phyloP scores from a whole-genome alignment of 2,113 vertebrate species.

The Fregata magnificens region DNA sequence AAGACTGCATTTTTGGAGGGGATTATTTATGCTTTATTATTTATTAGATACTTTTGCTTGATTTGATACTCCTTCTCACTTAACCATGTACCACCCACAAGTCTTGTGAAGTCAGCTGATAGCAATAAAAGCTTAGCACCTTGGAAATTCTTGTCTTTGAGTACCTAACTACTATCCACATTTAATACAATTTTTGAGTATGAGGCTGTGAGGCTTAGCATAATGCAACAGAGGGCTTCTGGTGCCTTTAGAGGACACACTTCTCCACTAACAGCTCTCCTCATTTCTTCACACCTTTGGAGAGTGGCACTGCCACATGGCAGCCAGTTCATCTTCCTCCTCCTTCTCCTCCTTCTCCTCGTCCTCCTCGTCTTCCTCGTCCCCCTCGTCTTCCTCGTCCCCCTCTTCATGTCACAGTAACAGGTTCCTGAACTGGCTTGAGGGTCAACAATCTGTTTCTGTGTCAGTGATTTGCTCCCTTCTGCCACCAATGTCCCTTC shows the following conservation, averaged over 20 bases:
- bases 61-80: background rate
- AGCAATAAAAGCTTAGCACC: background rate
- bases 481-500: background rate
- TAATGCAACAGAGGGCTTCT: background rate
- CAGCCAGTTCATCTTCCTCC: background rate
- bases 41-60: background rate
- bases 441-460: background rate
- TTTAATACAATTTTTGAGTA: background rate
- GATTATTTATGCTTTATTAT: background rate
- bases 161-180: background rate
- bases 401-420: background rate
- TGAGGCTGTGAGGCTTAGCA: background rate
- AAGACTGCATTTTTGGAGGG: background rate
- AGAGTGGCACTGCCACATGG: background rate
- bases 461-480: background rate
- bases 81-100: background rate
- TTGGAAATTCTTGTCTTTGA: background rate
- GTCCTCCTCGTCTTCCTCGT: background rate
- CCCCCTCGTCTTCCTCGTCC: background rate
- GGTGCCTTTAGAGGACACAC: background rate
- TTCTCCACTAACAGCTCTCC: background rate
- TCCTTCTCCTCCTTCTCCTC: background rate
- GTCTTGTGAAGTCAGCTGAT: background rate
- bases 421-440: background rate
- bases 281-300: background rate